Evolutionary conservation across 2,113 vertebrate species (phyloP), one percentile per base, ranked within the genome.

Genomic region (Circaetus cinerascens): DNA sequence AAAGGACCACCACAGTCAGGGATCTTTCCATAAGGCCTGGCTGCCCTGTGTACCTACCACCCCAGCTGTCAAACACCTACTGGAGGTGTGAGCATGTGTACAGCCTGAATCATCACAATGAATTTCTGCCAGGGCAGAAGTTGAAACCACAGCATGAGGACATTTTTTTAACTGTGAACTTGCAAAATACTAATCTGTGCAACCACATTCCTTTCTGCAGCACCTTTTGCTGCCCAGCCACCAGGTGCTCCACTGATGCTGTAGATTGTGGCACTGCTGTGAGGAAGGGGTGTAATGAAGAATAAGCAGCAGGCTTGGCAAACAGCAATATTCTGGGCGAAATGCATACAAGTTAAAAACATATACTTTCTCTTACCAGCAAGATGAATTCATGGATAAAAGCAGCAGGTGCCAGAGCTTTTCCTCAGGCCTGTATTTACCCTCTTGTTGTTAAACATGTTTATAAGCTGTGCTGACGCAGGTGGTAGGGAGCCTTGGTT

Each of bases 101-200:
- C 55, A 60, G 50, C 45, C 60, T 19, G 8, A 66, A 5, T 63
- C 55, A 36, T 26, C 77, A 50, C 63, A 25, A 2, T 14, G 15
- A 34, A 21, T 38, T 57, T 64, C 43, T 3, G 12, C 27, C 66
- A 36, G 20, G 48, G 38, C 71, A 92, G 40, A 55, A 74, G 66
- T 1, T n/a, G 22, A 69, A 85, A 53, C n/a, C 45, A 34, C 63
- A 26, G 11, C 34, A 38, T 1, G 9, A 67, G 34, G 32, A 13
- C 34, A 3, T 23, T 55, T 41, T 46, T 15, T 18, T 43, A 17
- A 29, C 0, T 0, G 9, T 34, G 53, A 46, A 3, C 7, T 32
- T 57, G 21, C 15, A 6, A 71, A 59, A 21, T 34, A 34, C 29
- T 11, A 56, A 51, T 34, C 45, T 66, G 60, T 45, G 40, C 40